Evolutionary conservation across 1,140 invertebrate genomes (phyloP), one percentile per base, ranked within the genome.

Genomic region (Paralvinella palmiformis): DNA sequence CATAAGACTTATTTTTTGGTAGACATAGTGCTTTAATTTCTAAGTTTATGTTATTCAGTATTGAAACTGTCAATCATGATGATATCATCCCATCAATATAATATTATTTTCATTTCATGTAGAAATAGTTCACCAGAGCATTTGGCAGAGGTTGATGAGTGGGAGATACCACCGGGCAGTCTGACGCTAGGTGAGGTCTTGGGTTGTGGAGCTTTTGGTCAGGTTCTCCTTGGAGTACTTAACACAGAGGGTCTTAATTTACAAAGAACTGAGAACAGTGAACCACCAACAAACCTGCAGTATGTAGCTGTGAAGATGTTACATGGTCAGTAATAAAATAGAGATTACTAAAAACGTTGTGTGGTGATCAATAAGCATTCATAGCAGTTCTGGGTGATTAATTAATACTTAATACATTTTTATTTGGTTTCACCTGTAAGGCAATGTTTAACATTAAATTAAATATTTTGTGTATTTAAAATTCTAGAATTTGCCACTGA

Each of bases 401-500:
- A 48, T 20, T 48, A 48, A 48, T n/a, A 20, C 27, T 48, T 48
- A 48, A 3, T 2, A 48, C n/a, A 24, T 10, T 4, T 48, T 4
- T 20, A 48, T 48, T 20, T 3, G 44, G 3, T 48, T 20, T 48
- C 3, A 48, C 3, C n/a, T 3, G 44, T 48, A 48, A 20, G 27
- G 27, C 2, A 48, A 48, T 20, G 20, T 20, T 3, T 48, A 3
- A 48, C 10, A 48, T 48, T 20, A 48, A 48, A 4, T 2, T 48
- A 10, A 20, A 10, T 20, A 48, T 20, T 4, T 48, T 3, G 20
- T n/a, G 27, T 48, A 48, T 48, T 20, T 3, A 2, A 48, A 2
- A 3, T 48, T 73, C 29, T 71, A 81, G 82, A 82, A 60, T 75
- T 74, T 59, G 70, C 77, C 6, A 77, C 79, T 29, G 73, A 76